phyloP scores from a whole-genome alignment of 2,113 vertebrate species.

The Nycticorax nycticorax region DNA sequence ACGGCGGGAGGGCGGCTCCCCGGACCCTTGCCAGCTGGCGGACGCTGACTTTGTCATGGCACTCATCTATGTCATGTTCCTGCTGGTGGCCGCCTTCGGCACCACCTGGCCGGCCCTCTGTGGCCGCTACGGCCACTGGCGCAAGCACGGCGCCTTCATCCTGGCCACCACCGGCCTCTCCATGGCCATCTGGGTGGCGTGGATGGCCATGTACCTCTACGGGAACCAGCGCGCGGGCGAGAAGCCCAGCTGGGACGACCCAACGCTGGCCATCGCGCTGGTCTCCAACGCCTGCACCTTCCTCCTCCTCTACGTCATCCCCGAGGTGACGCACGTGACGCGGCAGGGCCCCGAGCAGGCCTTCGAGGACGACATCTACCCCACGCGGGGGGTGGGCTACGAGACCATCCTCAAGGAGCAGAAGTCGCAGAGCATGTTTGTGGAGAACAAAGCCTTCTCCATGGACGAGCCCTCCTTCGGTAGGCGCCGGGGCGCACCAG shows the following conservation, averaged over 20 bases:
- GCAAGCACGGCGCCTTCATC: slow-evolving; percentile 76
- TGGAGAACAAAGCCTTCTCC: slow-evolving; percentile 95
- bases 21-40: slow-evolving; percentile 75
- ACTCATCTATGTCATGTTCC: slow-evolving; percentile 89
- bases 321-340: slow-evolving; percentile 81
- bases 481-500: neutral
- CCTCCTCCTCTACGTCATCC: slow-evolving; percentile 85
- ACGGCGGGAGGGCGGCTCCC: neutral
- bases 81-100: slow-evolving; percentile 76
- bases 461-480: slow-evolving; percentile 89
- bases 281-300: slow-evolving; percentile 86
- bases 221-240: slow-evolving; percentile 70
- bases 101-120: slow-evolving; percentile 74
- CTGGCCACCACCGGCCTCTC: slow-evolving; percentile 79
- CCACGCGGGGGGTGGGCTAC: slow-evolving; percentile 83
- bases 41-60: slow-evolving; percentile 93
- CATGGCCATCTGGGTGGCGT: slow-evolving; percentile 87
- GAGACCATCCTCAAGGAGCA: slow-evolving; percentile 93
- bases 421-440: slow-evolving; percentile 81
- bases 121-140: slow-evolving; percentile 82
- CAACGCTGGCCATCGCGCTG: slow-evolving; percentile 90
- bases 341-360: slow-evolving; percentile 54
- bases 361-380: slow-evolving; percentile 76
- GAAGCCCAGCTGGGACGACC: slow-evolving; percentile 83
- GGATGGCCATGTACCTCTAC: slow-evolving; percentile 90